Percentiles rank a stretch among this genome's conserved stretches.
These are phyloP conservation scores for Stictonetta naevosa DNA, from an alignment of 2,113 vertebrate genomes.

Conservation along the genomic window DNA sequence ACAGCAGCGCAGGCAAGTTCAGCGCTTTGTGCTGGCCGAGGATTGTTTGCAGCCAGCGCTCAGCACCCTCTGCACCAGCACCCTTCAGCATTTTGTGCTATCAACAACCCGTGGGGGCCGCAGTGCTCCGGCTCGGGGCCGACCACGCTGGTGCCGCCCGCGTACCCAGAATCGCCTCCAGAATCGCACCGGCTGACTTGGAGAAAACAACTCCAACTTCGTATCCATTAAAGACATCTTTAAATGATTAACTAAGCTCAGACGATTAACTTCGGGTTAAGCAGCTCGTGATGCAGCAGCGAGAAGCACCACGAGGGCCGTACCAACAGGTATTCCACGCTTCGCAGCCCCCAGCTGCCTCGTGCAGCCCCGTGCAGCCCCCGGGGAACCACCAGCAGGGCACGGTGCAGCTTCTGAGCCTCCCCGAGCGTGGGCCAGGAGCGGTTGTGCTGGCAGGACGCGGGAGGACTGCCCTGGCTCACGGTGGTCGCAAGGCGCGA, in stretches of 20 bases:
- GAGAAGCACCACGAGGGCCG: fast-evolving
- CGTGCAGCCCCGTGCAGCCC: not conserved
- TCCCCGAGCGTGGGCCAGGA: too few species aligned
- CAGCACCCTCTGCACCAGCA: fast-evolving
- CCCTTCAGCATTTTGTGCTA: not conserved
- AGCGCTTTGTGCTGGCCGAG: fast-evolving
- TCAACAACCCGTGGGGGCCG: not conserved
- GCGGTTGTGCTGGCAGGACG: too few species aligned
- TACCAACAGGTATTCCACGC: not conserved
- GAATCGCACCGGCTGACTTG: not conserved
- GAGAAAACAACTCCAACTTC: not conserved
- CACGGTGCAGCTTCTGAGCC: too few species aligned
- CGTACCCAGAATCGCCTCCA: not conserved
- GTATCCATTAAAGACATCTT: not conserved
- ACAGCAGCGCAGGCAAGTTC: not conserved
- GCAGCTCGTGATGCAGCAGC: not conserved
- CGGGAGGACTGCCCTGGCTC: not conserved
- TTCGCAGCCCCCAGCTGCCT: not conserved
- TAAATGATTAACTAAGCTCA: not conserved
- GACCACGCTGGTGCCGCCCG: not conserved
- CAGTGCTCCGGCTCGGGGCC: not conserved
- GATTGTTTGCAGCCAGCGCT: fast-evolving
- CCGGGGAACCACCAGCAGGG: not conserved
- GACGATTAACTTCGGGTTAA: not conserved
- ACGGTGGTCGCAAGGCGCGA: not conserved